Conservation (phyloP, 2,797 vertebrate genomes). For the Acanthurus leucopareius region DNA sequence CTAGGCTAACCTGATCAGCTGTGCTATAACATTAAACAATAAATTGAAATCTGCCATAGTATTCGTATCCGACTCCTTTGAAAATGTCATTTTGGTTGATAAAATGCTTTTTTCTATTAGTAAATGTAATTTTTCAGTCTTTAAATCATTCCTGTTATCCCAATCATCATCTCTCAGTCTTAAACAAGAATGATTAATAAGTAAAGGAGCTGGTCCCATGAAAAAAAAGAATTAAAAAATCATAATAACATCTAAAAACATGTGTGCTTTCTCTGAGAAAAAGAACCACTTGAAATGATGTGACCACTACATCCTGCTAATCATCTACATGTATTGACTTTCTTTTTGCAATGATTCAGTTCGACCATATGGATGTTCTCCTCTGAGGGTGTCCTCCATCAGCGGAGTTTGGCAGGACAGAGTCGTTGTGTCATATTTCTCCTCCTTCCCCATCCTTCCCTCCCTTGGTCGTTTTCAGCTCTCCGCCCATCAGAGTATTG, state of each 20-base stretch:
- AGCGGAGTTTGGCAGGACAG: conserved; percentile 37
- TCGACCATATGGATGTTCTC: conserved; percentile 16
- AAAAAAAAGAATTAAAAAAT: neutral
- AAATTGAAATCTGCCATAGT: too few species aligned
- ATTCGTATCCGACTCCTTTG: too few species aligned
- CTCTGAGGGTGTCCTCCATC: conserved; percentile 16
- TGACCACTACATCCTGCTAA: too few species aligned
- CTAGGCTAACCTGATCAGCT: too few species aligned
- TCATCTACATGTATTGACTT: neutral
- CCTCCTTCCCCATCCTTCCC: conserved; percentile 57
- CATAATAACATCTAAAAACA: neutral
- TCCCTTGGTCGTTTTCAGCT: conserved; percentile 16
- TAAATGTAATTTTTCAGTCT: neutral
- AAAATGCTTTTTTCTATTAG: neutral
- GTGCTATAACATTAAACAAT: too few species aligned
- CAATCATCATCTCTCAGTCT: neutral
- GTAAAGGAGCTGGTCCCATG: neutral
- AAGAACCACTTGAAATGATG: neutral
- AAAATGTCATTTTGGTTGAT: too few species aligned
- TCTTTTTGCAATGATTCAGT: conserved; percentile 7
- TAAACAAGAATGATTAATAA: neutral
- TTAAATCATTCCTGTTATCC: neutral
- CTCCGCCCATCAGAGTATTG: conserved; percentile 58
- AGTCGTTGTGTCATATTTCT: conserved; percentile 51
- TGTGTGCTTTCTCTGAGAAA: neutral